Evolutionary conservation across 2,113 vertebrate genomes (phyloP).

Genomic region (Empidonax traillii): DNA sequence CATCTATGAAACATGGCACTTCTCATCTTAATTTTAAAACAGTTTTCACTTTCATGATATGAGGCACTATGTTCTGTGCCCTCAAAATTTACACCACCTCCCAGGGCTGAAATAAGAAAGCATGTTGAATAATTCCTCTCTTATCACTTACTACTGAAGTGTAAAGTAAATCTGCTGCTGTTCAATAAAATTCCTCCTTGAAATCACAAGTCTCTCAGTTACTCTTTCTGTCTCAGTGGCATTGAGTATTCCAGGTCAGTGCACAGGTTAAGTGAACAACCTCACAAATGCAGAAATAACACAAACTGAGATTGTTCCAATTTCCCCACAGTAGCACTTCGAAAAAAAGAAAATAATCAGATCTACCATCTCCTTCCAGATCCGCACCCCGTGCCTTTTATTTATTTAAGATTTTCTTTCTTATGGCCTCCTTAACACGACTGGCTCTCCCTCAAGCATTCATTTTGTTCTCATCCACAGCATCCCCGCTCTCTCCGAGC

Average conservation of each 20-base stretch:
- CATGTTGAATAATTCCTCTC: constrained; percentile 40
- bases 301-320: constrained; percentile 57
- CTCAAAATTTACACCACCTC: background rate
- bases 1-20: background rate
- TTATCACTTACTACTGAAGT: constrained; percentile 32
- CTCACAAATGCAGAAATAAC: constrained; percentile 72
- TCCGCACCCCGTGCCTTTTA: background rate
- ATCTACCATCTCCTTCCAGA: background rate
- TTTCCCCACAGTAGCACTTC: constrained; percentile 46
- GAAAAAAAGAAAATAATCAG: background rate
- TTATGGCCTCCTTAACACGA: background rate
- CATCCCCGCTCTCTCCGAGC: background rate
- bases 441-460: background rate
- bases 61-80: background rate
- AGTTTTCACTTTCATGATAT: background rate
- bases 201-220: constrained; percentile 49
- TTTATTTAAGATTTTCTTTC: background rate
- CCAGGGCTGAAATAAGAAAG: constrained; percentile 16
- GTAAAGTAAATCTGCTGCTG: constrained; percentile 62
- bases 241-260: constrained; percentile 70
- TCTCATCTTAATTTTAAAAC: constrained; percentile 36
- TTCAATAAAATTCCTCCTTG: constrained; percentile 53
- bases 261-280: constrained; percentile 77
- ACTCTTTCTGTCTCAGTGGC: constrained; percentile 51
- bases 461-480: background rate